These are phyloP conservation scores for Ichneumoninae sp. DNA, from an alignment of 2,888 invertebrate genomes.

Conservation along the genomic window DNA sequence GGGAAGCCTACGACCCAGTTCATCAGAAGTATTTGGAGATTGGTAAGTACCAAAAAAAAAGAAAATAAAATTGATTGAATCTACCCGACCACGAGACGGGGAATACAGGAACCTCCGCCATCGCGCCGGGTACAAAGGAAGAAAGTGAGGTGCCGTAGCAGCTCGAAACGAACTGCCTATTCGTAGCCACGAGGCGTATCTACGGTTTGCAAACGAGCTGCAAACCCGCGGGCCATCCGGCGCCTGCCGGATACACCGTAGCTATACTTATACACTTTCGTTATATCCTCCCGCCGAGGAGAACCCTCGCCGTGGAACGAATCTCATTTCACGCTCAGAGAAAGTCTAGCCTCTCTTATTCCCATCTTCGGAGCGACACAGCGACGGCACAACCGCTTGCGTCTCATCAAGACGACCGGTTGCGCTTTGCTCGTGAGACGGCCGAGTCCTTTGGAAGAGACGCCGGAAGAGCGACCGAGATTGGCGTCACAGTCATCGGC, in stretches of 20 bases:
- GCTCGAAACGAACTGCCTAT: conserved; percentile 8
- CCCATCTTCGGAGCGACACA: conserved; percentile 41
- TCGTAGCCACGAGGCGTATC: conserved; percentile 2
- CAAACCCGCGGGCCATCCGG: conserved; percentile 24
- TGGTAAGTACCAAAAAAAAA: conserved; percentile 86
- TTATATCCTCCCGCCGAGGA: not conserved
- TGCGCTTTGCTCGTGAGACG: conserved; percentile 36
- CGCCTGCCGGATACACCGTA: not conserved
- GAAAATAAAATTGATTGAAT: not conserved
- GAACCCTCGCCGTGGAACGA: conserved; percentile 29
- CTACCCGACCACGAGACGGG: not conserved
- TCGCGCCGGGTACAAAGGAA: not conserved
- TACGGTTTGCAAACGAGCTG: conserved; percentile 39
- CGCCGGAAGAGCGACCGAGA: not conserved
- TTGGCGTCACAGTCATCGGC: conserved; percentile 22
- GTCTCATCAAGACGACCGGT: conserved; percentile 52
- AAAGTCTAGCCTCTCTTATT: conserved; percentile 38
- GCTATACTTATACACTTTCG: conserved; percentile 22
- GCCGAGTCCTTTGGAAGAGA: conserved; percentile 10
- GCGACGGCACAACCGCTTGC: conserved; percentile 18
- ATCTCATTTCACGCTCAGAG: conserved; percentile 64
- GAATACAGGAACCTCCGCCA: not conserved
- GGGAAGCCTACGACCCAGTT: conserved; percentile 97
- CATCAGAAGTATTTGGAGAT: conserved; percentile 97
- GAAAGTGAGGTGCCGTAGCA: not conserved